These are phyloP conservation scores for Euwallacea similis DNA, from an alignment of 1,140 invertebrate genomes.

Conservation along the genomic window DNA sequence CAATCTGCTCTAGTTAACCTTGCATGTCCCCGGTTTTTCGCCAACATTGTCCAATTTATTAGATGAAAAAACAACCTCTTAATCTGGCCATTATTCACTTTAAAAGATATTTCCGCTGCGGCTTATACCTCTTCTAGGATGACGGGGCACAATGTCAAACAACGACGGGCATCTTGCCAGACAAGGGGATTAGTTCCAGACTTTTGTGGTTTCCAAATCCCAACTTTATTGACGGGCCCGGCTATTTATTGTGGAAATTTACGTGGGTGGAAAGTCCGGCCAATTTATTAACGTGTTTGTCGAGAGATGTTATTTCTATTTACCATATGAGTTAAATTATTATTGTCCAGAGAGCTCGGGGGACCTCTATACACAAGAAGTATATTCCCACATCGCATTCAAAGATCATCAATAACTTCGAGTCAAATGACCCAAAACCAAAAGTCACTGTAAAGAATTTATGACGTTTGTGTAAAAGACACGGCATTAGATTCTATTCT, in stretches of 20 bases:
- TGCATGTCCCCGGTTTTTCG: too few relatives aligned
- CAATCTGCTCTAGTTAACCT: too few relatives aligned
- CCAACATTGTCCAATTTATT: too few relatives aligned
- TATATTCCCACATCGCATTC: conserved; percentile 1
- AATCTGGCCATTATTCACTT: not conserved
- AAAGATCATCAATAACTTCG: conserved; percentile 18
- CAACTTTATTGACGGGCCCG: not conserved
- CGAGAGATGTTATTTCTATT: not conserved
- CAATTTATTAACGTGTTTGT: not conserved
- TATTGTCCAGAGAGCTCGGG: too few relatives aligned
- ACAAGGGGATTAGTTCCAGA: not conserved
- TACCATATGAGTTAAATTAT: not conserved
- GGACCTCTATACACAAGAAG: not conserved
- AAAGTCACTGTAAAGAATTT: conserved; percentile 24
- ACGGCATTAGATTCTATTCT: conserved; percentile 25
- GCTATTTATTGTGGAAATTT: not conserved
- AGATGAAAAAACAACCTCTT: not conserved
- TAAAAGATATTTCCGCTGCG: conserved; percentile 1
- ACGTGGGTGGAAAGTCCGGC: not conserved
- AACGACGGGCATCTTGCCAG: conserved; percentile 4
- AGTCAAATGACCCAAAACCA: conserved; percentile 28
- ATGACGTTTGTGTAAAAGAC: conserved; percentile 18
- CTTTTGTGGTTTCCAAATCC: not conserved
- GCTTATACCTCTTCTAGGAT: not conserved
- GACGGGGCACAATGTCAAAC: not conserved